Base-by-base conservation (phyloP, 2,888 invertebrate species). In the Trichogramma evanescens region DNA sequence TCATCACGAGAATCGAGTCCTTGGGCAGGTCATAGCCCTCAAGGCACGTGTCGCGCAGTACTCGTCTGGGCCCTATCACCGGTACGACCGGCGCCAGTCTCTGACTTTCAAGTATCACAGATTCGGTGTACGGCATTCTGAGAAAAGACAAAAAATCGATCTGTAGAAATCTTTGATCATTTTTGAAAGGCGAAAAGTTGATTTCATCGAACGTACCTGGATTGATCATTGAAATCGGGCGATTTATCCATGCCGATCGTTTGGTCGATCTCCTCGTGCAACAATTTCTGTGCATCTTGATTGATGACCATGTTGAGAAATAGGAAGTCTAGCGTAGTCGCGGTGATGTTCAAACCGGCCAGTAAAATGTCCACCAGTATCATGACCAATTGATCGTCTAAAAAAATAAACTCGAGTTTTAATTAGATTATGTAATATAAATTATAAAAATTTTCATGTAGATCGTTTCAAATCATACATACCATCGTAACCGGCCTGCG, bases 341-440 rank as follows among this genome's bases (percentile, higher is more conserved):
- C 83, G 0, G 87, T 87, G 0, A 87, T 87, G 66, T 82, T 82
- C 0, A 83, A 80, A 3, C 88, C 88, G 5, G 85, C 88, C 68
- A 88, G 82, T 67, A 88, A 86, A 51, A 88, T 79, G 72, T 89
- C 89, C 58, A 87, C 70, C 66, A 87, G 83, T 4, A 86, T 80
- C 81, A 87, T 82, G 4, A 84, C 76, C 55, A 88, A 71, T 69
- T 88, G 86, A 5, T 84, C 83, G 60, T 86, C 86, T 82, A 75
- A 72, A 74, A 82, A 1, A n/a, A 58, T 38, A 26, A n/a, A 40
- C 41, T 6, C 50, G 26, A 50, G 9, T 50, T n/a, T 26, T 50
- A 50, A 39, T 50, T 9, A 13, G 8, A 39, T 38, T 26, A 56
- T 38, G 4, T n/a, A 56, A n/a, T 10, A 56, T 7, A 6, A 44